Evolutionary conservation across 2,888 invertebrate genomes (phyloP).

Genomic region (Cataglyphis altisquamis): DNA sequence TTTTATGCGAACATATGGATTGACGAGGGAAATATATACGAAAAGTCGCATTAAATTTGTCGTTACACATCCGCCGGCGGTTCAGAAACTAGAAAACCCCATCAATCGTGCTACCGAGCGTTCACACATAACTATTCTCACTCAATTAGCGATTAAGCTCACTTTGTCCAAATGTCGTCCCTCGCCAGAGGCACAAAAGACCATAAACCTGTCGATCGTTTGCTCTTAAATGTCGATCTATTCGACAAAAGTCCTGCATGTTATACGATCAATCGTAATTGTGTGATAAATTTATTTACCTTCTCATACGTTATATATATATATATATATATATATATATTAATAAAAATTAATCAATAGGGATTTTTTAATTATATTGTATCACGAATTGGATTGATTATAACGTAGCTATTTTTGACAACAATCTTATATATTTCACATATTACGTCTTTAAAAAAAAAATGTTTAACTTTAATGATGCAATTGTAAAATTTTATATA

Average conservation of each 20-base stretch:
- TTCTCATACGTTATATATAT: neutral
- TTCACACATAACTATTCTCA: constrained; percentile 67
- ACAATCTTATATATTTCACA: constrained; percentile 5
- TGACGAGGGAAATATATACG: constrained; percentile 55
- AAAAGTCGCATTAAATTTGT: constrained; percentile 65
- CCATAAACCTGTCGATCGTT: constrained; percentile 32
- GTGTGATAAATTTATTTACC: constrained; percentile 13
- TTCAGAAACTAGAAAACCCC: constrained; percentile 69
- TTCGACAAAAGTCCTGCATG: neutral
- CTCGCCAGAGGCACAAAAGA: constrained; percentile 58
- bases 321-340: neutral
- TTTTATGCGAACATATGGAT: constrained; percentile 69
- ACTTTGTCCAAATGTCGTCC: constrained; percentile 64
- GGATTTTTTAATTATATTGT: neutral
- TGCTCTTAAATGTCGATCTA: constrained; percentile 16
- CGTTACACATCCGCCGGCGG: constrained; percentile 54
- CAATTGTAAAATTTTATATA: neutral
- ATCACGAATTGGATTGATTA: neutral
- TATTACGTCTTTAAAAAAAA: neutral
- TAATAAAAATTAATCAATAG: neutral
- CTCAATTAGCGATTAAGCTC: constrained; percentile 71
- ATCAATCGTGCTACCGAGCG: constrained; percentile 57
- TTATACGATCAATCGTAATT: neutral
- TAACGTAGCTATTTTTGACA: neutral
- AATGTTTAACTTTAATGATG: neutral